These are phyloP conservation scores for Arvicanthis niloticus DNA, from an alignment of 2,113 vertebrate genomes.

Conservation along the genomic window DNA sequence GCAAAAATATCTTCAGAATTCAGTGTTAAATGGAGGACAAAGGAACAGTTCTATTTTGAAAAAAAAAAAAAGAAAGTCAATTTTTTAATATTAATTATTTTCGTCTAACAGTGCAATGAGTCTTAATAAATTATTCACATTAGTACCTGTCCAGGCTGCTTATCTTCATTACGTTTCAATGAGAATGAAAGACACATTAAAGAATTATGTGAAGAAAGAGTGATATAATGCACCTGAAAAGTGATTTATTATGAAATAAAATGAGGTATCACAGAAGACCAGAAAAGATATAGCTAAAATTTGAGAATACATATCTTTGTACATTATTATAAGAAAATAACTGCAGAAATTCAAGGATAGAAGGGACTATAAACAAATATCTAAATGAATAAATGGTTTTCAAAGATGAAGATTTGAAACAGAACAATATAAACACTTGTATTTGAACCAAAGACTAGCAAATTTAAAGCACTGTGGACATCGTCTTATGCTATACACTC, in stretches of 20 bases:
- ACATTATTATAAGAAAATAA: background rate
- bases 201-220: constrained; percentile 19
- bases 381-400: background rate
- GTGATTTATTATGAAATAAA: constrained; percentile 19
- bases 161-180: constrained; percentile 48
- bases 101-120: background rate
- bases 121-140: constrained; percentile 48
- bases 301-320: background rate
- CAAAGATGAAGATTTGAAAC: background rate
- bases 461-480: background rate
- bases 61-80: background rate
- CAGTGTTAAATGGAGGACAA: background rate
- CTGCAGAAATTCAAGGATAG: background rate
- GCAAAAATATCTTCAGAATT: constrained; percentile 12
- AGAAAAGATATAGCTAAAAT: background rate
- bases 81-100: constrained; percentile 48
- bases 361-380: background rate
- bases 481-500: background rate
- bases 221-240: background rate
- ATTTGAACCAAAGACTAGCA: background rate
- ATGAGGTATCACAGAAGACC: background rate
- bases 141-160: background rate
- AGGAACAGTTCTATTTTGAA: background rate
- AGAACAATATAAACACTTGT: background rate
- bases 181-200: constrained; percentile 4